A percentile compares a stretch with the other conserved stretches of the same genome.
These are phyloP conservation scores for Chelonia mydas DNA, from an alignment of 2,797 vertebrate species.

Conservation along the genomic window DNA sequence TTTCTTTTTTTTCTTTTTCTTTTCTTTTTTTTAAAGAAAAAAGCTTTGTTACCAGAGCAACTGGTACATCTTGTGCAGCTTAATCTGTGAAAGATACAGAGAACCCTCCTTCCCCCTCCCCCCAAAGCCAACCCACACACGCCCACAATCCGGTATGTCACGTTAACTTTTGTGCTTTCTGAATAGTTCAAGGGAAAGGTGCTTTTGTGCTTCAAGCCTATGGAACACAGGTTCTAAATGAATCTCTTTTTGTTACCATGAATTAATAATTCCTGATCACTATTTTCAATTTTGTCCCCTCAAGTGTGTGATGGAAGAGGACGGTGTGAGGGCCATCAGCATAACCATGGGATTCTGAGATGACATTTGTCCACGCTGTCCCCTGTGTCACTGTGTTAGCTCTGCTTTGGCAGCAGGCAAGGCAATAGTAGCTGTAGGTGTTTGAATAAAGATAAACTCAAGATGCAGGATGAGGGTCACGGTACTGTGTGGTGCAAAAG, in stretches of 20 bases:
- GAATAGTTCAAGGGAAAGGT: slow-evolving; percentile 38
- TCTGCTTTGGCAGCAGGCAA: slow-evolving; percentile 36
- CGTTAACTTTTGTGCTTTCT: slow-evolving; percentile 22
- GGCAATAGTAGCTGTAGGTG: background rate
- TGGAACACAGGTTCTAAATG: slow-evolving; percentile 16
- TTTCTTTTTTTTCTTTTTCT: background rate
- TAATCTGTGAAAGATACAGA: slow-evolving; percentile 67
- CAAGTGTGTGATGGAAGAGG: background rate
- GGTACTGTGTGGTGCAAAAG: accelerated
- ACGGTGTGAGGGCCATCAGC: slow-evolving; percentile 11
- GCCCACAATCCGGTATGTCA: slow-evolving; percentile 73
- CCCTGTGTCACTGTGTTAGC: background rate
- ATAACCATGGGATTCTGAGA: accelerated
- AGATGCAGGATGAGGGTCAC: accelerated
- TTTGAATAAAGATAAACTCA: background rate
- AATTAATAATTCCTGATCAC: background rate
- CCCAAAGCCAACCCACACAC: slow-evolving; percentile 62
- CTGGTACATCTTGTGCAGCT: slow-evolving; percentile 77
- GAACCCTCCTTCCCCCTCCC: slow-evolving; percentile 34
- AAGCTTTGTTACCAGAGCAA: slow-evolving; percentile 74
- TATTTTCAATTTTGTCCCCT: background rate
- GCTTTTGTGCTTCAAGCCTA: background rate
- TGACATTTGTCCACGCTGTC: background rate
- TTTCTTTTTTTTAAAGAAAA: background rate
- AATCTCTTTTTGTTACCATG: too few species aligned